A percentile compares a stretch with the other conserved stretches of the same genome.
Conservation (phyloP, 2,113 vertebrate species). For the Oryctolagus cuniculus region mOryCun1.1 NC_091433.1:196207501-196208000, state of each 20-base stretch:
- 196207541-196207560: too few species aligned
- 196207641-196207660: not conserved
- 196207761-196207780: not conserved
- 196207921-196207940: too few species aligned
- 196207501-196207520: too few species aligned
- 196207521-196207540: too few species aligned
- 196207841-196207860: not conserved
- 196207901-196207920: not conserved
- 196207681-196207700: not conserved
- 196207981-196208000: not conserved
- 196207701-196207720: not conserved
- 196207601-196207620: too few species aligned
- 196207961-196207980: too few species aligned
- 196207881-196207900: too few species aligned
- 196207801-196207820: not conserved
- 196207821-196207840: not conserved
- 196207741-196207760: not conserved
- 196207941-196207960: too few species aligned
- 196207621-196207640: not conserved
- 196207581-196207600: too few species aligned
- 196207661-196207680: not conserved
- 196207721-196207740: too few species aligned
- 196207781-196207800: too few species aligned
- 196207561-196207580: too few species aligned
- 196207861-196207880: not conserved